Evolutionary conservation across 2,888 invertebrate species (phyloP).

Genomic region (Pseudococcus longispinus): DNA sequence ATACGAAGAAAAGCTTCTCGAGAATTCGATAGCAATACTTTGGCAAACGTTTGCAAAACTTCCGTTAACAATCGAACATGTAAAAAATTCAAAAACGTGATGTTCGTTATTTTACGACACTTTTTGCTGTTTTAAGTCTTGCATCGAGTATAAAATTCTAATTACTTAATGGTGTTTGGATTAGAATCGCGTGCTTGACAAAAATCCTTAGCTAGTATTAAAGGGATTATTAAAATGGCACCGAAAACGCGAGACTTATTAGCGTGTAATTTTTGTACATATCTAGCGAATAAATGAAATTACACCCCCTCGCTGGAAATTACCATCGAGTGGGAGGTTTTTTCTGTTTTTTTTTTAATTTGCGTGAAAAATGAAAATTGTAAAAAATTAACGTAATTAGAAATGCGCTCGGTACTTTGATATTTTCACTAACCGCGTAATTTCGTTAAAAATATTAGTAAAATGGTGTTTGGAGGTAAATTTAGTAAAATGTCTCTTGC

Average conservation of each 20-base stretch:
- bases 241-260: neutral
- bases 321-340: neutral
- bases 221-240: neutral
- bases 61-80: neutral
- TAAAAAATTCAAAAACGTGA: neutral
- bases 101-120: neutral
- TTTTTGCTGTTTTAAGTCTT: neutral
- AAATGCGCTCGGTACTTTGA: neutral
- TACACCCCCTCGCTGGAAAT: neutral
- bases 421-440: neutral
- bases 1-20: neutral
- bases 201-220: conserved; percentile 1
- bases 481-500: conserved; percentile 23
- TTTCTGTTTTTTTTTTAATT: conserved; percentile 1
- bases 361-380: conserved; percentile 10
- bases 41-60: neutral
- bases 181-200: neutral
- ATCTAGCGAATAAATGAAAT: neutral
- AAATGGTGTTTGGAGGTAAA: neutral
- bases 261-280: conserved; percentile 13
- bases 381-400: conserved; percentile 16
- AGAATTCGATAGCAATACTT: no score
- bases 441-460: neutral
- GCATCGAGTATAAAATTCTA: neutral
- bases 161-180: conserved; percentile 22